Conservation (phyloP, 2,113 vertebrate species). For the Catharus bicknelli region DNA sequence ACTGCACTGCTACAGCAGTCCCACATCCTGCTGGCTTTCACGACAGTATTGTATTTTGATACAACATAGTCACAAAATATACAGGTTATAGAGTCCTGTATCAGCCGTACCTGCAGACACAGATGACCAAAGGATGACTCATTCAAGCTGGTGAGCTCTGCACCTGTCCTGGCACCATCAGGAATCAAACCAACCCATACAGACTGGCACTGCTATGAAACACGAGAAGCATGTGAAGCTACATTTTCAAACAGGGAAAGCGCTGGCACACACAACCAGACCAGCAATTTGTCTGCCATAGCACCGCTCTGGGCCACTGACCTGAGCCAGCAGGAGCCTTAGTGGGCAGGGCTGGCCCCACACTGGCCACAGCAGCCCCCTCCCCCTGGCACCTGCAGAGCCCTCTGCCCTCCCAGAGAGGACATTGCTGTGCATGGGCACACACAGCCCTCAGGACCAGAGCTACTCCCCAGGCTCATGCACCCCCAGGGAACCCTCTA, state of each 20-base stretch:
- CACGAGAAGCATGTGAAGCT: not conserved
- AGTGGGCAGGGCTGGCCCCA: not conserved
- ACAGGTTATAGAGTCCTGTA: not conserved
- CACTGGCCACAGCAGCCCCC: rapidly evolving
- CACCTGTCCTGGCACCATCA: not conserved
- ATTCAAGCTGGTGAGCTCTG: not conserved
- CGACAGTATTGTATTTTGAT: not conserved
- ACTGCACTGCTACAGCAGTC: rapidly evolving
- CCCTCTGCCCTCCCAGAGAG: not conserved
- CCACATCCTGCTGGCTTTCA: not conserved
- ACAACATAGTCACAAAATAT: not conserved
- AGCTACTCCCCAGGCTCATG: not conserved
- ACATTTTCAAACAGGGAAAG: rapidly evolving
- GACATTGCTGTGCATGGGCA: rapidly evolving
- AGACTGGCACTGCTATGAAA: rapidly evolving
- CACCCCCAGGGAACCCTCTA: not conserved
- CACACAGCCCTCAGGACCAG: rapidly evolving
- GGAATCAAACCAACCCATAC: not conserved
- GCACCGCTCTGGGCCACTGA: rapidly evolving
- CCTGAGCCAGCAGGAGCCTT: not conserved
- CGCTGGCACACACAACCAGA: rapidly evolving
- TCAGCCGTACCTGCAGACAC: not conserved
- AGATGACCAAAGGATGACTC: not conserved
- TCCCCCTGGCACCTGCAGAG: not conserved
- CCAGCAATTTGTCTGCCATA: not conserved